Conservation (phyloP, 2,888 invertebrate genomes). For the Tubulanus polymorphus region DNA sequence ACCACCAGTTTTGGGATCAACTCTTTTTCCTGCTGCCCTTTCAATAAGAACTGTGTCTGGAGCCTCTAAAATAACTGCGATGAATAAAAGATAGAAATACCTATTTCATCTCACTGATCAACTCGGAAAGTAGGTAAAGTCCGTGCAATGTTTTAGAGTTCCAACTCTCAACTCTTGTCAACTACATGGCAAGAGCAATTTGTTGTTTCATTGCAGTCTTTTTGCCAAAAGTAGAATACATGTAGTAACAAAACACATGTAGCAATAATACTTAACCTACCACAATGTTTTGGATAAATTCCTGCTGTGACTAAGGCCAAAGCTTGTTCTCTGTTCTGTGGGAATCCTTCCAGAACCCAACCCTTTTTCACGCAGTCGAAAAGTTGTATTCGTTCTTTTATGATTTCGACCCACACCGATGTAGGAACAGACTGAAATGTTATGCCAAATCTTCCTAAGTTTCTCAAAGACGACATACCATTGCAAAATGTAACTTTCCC, state of each 20-base stretch:
- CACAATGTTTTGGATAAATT: constrained; percentile 50
- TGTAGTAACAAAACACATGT: not conserved
- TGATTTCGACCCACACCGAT: constrained; percentile 44
- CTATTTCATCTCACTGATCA: too few species aligned
- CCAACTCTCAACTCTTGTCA: too few species aligned
- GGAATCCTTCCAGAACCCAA: constrained; percentile 52
- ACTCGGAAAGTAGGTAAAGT: too few species aligned
- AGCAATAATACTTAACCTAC: constrained; percentile 25
- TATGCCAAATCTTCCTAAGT: too few species aligned
- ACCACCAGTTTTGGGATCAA: constrained; percentile 51
- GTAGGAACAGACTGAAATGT: constrained; percentile 39
- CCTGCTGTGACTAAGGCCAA: constrained; percentile 46
- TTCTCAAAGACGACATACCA: too few species aligned
- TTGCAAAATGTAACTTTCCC: too few species aligned
- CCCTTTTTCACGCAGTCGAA: constrained; percentile 51
- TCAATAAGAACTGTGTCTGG: constrained; percentile 51
- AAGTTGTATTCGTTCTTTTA: constrained; percentile 38
- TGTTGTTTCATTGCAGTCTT: too few species aligned
- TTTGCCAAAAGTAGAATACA: too few species aligned
- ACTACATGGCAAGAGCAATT: too few species aligned
- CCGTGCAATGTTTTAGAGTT: too few species aligned
- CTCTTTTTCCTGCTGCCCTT: constrained; percentile 48
- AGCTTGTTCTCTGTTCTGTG: constrained; percentile 48
- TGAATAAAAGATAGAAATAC: too few species aligned
- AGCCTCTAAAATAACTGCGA: constrained; percentile 49